Evolutionary conservation across 1,140 invertebrate species (phyloP).

Genomic region (Drosophila neocordata): DNA sequence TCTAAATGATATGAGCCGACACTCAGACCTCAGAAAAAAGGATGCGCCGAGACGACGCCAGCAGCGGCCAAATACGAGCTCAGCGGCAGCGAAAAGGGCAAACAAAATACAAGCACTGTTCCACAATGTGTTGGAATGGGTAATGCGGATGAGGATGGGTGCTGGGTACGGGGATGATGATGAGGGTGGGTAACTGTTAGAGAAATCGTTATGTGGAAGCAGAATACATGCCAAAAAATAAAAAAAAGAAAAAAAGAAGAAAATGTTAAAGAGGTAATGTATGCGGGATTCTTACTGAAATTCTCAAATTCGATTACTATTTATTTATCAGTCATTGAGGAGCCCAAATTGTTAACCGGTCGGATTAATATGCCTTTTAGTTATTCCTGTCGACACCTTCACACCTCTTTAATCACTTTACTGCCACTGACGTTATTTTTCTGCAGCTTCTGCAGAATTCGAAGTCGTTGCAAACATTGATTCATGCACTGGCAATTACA

Average conservation of each 20-base stretch:
- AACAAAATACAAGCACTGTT: constrained; percentile 20
- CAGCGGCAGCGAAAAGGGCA: constrained; percentile 27
- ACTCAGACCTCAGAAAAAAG: constrained; percentile 35
- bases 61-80: constrained; percentile 20
- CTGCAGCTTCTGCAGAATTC: constrained; percentile 3
- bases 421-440: not conserved
- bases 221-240: constrained; percentile 14
- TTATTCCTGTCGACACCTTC: not conserved
- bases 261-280: constrained; percentile 1
- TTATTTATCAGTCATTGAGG: not conserved
- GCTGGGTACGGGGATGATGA: not conserved
- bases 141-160: not conserved
- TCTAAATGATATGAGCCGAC: constrained; percentile 16
- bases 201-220: constrained; percentile 9
- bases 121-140: not conserved
- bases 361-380: not conserved
- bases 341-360: not conserved
- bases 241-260: not conserved
- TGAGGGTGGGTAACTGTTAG: constrained; percentile 11
- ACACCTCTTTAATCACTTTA: not conserved
- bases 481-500: not conserved
- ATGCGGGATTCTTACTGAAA: constrained; percentile 12
- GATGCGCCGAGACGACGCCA: constrained; percentile 52
- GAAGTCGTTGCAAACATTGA: not conserved
- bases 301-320: not conserved